phyloP scores from a whole-genome alignment of 2,888 invertebrate genomes.

The Lampropteryx suffumata region DNA sequence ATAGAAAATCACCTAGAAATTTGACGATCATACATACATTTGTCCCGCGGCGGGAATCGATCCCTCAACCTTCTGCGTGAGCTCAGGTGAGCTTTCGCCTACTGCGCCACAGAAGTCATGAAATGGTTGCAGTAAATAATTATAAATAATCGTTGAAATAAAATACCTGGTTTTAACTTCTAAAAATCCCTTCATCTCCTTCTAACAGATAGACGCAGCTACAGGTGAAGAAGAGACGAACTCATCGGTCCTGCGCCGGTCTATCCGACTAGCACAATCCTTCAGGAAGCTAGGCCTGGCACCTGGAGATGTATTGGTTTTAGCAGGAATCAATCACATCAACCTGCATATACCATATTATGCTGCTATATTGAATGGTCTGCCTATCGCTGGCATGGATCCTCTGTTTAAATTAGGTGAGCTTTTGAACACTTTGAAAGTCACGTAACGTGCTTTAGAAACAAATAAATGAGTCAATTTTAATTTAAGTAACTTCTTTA shows the following conservation, averaged over 20 bases:
- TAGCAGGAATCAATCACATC: conserved; percentile 63
- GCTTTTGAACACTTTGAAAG: conserved; percentile 16
- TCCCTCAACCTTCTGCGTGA: too few species aligned
- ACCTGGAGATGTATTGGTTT: conserved; percentile 60
- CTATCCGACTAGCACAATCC: conserved; percentile 52
- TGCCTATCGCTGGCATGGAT: conserved; percentile 61
- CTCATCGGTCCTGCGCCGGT: conserved; percentile 52
- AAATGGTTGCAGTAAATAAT: too few species aligned
- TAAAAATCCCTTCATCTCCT: conserved; percentile 1
- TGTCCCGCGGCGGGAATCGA: too few species aligned
- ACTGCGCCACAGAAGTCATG: too few species aligned
- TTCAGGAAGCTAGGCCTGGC: conserved; percentile 48
- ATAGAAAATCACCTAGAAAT: too few species aligned
- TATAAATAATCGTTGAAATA: too few species aligned
- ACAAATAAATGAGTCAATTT: too few species aligned
- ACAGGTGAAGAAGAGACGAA: conserved; percentile 61
- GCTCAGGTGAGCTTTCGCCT: too few species aligned
- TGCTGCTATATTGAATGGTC: conserved; percentile 59
- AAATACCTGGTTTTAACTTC: too few species aligned
- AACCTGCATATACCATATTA: conserved; percentile 63
- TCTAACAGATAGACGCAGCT: conserved; percentile 61
- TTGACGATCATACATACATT: too few species aligned
- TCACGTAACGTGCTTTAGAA: too few species aligned
- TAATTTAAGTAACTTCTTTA: too few species aligned
- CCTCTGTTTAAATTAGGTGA: conserved; percentile 62